Conservation (phyloP, 2,113 vertebrate genomes). For the Ptyas mucosa region DNA sequence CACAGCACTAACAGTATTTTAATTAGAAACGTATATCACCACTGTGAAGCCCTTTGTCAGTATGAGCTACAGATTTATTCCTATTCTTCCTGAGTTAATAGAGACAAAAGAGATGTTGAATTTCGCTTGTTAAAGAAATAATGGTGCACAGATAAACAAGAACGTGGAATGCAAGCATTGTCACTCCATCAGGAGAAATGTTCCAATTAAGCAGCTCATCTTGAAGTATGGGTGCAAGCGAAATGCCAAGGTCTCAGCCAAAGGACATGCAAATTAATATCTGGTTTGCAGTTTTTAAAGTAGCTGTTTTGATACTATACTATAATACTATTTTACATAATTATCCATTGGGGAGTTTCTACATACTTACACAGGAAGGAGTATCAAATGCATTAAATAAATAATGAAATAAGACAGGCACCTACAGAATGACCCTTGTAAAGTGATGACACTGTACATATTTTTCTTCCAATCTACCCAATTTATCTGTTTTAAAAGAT, state of each 20-base stretch:
- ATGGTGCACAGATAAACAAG: constrained; percentile 8
- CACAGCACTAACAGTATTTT: not conserved
- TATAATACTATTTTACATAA: not conserved
- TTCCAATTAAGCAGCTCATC: not conserved
- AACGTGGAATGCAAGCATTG: not conserved
- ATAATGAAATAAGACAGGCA: not conserved
- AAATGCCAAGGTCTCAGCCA: not conserved
- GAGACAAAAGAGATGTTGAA: constrained; percentile 8
- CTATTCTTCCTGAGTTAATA: constrained; percentile 4
- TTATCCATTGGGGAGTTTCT: not conserved
- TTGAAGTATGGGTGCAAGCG: not conserved
- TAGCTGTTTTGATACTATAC: not conserved
- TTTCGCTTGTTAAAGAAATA: not conserved
- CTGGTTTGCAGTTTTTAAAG: not conserved
- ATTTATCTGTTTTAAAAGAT: not conserved
- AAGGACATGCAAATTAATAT: constrained; percentile 1
- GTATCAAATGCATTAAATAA: not conserved
- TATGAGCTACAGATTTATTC: constrained; percentile 1
- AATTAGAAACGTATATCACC: constrained; percentile 22
- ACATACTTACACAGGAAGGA: not conserved
- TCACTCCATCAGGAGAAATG: not conserved
- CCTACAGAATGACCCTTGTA: not conserved
- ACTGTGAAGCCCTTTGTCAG: not conserved
- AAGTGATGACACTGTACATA: not conserved
- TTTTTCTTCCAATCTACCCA: not conserved